Base-by-base conservation (phyloP, 2,113 vertebrate genomes). In the Craseonycteris thonglongyai region DNA sequence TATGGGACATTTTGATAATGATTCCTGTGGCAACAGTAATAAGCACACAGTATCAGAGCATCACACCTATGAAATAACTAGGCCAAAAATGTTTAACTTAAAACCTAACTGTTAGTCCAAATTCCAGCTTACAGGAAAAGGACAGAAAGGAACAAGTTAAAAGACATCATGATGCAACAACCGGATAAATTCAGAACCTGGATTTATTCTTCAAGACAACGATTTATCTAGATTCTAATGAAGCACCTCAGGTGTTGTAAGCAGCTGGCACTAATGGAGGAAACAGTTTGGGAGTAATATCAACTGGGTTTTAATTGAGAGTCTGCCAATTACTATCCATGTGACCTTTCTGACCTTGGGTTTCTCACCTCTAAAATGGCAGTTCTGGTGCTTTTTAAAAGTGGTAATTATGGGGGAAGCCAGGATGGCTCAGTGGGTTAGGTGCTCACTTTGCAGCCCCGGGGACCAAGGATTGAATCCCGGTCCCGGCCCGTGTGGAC, bases 241-340 rank as follows among this genome's bases (percentile, higher is more conserved):
- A 47, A 51, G 42, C 2, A 66, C 4, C 4, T 88, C 13, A 42
- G n/a, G 30, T 65, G 11, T 14, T 38, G 30, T 28, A 38, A 47
- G 33, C 49, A 74, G 54, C 21, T 28, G n/a, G 33, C n/a, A 40
- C 1, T 19, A 28, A 65, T 1, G 6, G 6, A 33, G 51, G 11
- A 66, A 59, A 42, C 21, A 47, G 10, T 21, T 38, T 38, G n/a
- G n/a, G 42, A 63, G n/a, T 21, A 28, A n/a, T 2, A 26, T 0
- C 56, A 47, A 19, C 11, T 9, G n/a, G 24, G n/a, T 69, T 9
- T 76, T 65, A 59, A 85, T 7, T 26, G 6, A 38, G 47, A 65
- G 13, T 51, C 88, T 61, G 35, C 1, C 40, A 19, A 38, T 12
- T 40, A 61, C 19, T 12, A 18, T 38, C 35, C 40, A 8, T 45